Base-by-base conservation (phyloP, 2,113 vertebrate species). In the Oxyura jamaicensis region DNA sequence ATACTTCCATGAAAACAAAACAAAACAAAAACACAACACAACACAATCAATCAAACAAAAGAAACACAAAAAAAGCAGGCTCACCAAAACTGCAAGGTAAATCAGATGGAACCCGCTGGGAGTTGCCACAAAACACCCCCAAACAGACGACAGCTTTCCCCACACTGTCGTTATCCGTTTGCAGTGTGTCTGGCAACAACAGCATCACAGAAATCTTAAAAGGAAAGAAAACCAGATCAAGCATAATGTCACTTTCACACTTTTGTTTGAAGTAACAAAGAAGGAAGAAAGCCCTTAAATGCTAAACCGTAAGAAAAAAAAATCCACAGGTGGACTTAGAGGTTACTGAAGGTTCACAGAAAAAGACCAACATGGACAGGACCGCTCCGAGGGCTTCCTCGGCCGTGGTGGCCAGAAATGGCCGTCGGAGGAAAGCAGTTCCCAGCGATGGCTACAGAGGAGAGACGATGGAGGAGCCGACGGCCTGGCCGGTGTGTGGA, bases 211-310 rank as follows among this genome's bases (percentile, higher is more conserved):
- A 80, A 94, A 82, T n/a, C 75, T 77, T 79, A 55, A 48, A 75
- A 79, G 39, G 71, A 35, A 48, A 58, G n/a, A n/a, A 52, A 56
- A 4, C 83, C 69, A 42, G 67, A 85, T 74, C 74, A 95, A 75
- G 86, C 77, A 42, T 60, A 84, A 96, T 35, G 76, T 78, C 92
- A 90, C 67, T 75, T 91, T 95, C 97, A 96, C 91, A 96, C 96
- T 97, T 91, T 88, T 82, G 69, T 93, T 95, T 74, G 75, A 86
- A 78, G 79, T 50, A 59, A 88, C 21, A 39, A 95, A 96, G 75
- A 74, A 88, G 78, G 86, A 80, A 93, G 86, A 91, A 91, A 96
- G 96, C 95, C 95, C 83, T 95, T 97, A 83, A 96, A 96, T 66
- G 87, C 93, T 93, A 86, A 95, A 94, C 76, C 77, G 35, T 52